These are phyloP conservation scores for Petrophora chlorosata DNA, from an alignment of 2,888 invertebrate genomes.

Conservation along the genomic window DNA sequence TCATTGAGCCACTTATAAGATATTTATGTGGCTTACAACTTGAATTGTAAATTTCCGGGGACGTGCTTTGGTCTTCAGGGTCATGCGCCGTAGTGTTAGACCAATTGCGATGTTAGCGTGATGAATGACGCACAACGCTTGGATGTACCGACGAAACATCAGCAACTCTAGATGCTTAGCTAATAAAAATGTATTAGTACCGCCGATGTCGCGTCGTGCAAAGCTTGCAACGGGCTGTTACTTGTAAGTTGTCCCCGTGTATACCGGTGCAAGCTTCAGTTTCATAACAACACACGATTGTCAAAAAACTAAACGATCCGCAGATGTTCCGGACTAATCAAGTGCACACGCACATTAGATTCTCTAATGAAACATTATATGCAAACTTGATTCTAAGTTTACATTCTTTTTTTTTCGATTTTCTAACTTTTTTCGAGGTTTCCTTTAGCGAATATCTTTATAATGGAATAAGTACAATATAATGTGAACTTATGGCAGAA, in stretches of 20 bases:
- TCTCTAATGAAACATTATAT: constrained; percentile 77
- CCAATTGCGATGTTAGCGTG: constrained; percentile 8
- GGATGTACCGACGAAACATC: constrained; percentile 29
- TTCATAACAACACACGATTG: constrained; percentile 52
- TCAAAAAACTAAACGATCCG: constrained; percentile 55
- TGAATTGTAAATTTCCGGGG: constrained; percentile 51
- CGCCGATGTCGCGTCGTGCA: constrained; percentile 41
- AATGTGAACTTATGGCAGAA: constrained; percentile 72
- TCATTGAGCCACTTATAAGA: constrained; percentile 55
- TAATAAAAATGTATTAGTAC: background rate
- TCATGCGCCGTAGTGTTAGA: constrained; percentile 9
- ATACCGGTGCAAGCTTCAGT: constrained; percentile 51
- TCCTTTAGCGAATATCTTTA: constrained; percentile 79
- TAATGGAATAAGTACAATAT: constrained; percentile 82
- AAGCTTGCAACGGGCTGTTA: constrained; percentile 54
- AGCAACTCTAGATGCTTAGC: constrained; percentile 34
- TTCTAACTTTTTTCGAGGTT: constrained; percentile 67
- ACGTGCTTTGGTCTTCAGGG: constrained; percentile 30
- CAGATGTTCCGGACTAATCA: constrained; percentile 64
- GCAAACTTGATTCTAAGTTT: constrained; percentile 68
- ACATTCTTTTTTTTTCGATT: constrained; percentile 67
- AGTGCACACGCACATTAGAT: constrained; percentile 79
- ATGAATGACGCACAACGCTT: constrained; percentile 13
- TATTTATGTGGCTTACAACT: constrained; percentile 57
- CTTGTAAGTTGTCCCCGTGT: constrained; percentile 50